These are phyloP conservation scores for Cyaniris semiargus DNA, from an alignment of 2,888 invertebrate species.

Conservation along the genomic window DNA sequence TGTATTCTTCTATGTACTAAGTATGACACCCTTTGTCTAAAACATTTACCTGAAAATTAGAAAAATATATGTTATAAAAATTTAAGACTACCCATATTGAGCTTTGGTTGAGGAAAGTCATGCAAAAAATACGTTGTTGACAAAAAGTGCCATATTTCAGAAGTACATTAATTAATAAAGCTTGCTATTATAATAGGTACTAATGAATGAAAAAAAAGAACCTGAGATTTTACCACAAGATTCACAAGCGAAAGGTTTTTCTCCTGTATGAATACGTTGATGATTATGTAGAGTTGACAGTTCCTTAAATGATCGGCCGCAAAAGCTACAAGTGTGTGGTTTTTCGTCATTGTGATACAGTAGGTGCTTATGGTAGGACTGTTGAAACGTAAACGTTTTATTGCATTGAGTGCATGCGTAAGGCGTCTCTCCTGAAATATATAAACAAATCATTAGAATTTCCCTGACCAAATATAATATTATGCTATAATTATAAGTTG, in stretches of 20 bases:
- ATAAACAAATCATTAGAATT: not conserved
- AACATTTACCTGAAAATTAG: slow-evolving; percentile 86
- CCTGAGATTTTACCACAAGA: slow-evolving; percentile 84
- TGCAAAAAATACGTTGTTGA: not conserved
- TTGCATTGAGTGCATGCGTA: slow-evolving; percentile 90
- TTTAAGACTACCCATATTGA: not conserved
- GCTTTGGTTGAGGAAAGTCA: not conserved
- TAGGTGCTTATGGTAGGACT: slow-evolving; percentile 93
- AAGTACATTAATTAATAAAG: not conserved
- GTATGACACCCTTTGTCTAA: slow-evolving; percentile 92
- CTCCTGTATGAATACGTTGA: slow-evolving; percentile 91
- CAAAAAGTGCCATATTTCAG: not conserved
- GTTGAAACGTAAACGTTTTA: slow-evolving; percentile 93
- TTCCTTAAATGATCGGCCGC: slow-evolving; percentile 92
- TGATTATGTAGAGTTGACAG: slow-evolving; percentile 93
- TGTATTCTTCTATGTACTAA: slow-evolving; percentile 91
- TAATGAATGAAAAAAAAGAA: not conserved
- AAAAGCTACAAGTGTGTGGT: slow-evolving; percentile 87
- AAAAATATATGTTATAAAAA: not conserved
- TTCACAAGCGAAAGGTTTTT: slow-evolving; percentile 92
- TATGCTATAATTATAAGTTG: not conserved
- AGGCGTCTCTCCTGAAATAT: slow-evolving; percentile 88
- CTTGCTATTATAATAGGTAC: not conserved
- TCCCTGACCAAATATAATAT: not conserved
- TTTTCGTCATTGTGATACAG: slow-evolving; percentile 93